These are phyloP conservation scores for Dryobotodes eremita DNA, from an alignment of 2,888 invertebrate genomes.

Conservation along the genomic window DNA sequence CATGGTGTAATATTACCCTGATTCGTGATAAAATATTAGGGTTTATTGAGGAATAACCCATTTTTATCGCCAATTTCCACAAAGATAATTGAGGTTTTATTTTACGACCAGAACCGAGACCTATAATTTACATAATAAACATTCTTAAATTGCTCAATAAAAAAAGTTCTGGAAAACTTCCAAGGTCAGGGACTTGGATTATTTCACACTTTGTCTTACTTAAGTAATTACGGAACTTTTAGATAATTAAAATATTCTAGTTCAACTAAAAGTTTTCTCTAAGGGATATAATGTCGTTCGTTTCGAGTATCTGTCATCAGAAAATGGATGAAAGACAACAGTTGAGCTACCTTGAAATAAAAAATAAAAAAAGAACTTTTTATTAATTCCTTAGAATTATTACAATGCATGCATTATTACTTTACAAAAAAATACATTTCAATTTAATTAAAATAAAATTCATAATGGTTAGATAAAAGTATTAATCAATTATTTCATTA, in stretches of 20 bases:
- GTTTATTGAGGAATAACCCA: constrained; percentile 52
- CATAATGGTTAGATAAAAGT: too few species aligned
- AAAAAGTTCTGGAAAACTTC: constrained; percentile 26
- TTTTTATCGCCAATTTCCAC: constrained; percentile 64
- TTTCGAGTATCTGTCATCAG: too few species aligned
- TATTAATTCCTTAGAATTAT: too few species aligned
- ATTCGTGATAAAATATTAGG: constrained; percentile 57
- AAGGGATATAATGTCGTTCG: neutral
- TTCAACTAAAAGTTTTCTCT: neutral
- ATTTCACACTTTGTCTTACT: constrained; percentile 10
- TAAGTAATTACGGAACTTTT: constrained; percentile 24
- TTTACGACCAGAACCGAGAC: constrained; percentile 57
- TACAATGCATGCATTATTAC: too few species aligned
- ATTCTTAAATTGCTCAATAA: constrained; percentile 47
- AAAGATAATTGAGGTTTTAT: constrained; percentile 61
- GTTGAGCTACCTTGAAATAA: neutral
- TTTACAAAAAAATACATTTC: too few species aligned
- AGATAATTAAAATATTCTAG: constrained; percentile 9
- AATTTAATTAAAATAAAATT: too few species aligned
- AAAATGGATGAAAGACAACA: neutral
- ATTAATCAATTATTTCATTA: too few species aligned
- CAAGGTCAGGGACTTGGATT: constrained; percentile 10
- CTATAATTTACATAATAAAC: constrained; percentile 55
- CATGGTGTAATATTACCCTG: constrained; percentile 50
- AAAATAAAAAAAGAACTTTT: too few species aligned